Conservation (phyloP, 1,140 invertebrate genomes). For the Teleopsis dalmanni region DNA sequence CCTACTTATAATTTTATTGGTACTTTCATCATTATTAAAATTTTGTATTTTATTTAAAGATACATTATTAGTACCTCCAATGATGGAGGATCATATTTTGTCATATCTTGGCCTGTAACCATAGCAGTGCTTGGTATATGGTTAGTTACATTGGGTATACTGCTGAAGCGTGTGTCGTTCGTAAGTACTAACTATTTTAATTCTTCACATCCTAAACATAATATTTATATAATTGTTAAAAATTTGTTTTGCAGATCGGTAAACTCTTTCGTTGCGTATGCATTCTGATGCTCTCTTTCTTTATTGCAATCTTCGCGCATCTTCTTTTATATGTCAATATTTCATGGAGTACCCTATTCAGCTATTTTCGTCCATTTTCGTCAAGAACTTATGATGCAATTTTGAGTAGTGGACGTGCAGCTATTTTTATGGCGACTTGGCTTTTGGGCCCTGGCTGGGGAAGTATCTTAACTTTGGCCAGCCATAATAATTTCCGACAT, state of each 20-base stretch:
- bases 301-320: slow-evolving; percentile 27
- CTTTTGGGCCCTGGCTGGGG: slow-evolving; percentile 36
- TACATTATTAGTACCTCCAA: slow-evolving; percentile 25
- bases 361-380: slow-evolving; percentile 21
- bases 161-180: slow-evolving; percentile 26
- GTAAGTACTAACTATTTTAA: too few relatives aligned
- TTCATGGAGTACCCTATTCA: slow-evolving; percentile 11
- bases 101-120: slow-evolving; percentile 28
- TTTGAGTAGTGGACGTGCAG: slow-evolving; percentile 13
- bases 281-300: slow-evolving; percentile 28
- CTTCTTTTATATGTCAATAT: slow-evolving; percentile 21
- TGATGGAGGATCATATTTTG: slow-evolving; percentile 10
- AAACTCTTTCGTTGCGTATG: slow-evolving; percentile 30
- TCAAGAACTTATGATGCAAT: slow-evolving; percentile 12
- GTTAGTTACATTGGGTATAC: slow-evolving; percentile 19
- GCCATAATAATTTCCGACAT: slow-evolving; percentile 33
- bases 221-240: not conserved
- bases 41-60: slow-evolving; percentile 7
- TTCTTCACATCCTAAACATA: too few relatives aligned
- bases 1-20: not conserved
- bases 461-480: slow-evolving; percentile 31
- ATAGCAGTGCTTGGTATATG: slow-evolving; percentile 24
- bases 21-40: not conserved
- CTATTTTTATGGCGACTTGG: slow-evolving; percentile 28
- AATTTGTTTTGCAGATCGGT: slow-evolving; percentile 23